phyloP scores from a whole-genome alignment of 2,888 invertebrate species.

The Tipula lateralis region DNA sequence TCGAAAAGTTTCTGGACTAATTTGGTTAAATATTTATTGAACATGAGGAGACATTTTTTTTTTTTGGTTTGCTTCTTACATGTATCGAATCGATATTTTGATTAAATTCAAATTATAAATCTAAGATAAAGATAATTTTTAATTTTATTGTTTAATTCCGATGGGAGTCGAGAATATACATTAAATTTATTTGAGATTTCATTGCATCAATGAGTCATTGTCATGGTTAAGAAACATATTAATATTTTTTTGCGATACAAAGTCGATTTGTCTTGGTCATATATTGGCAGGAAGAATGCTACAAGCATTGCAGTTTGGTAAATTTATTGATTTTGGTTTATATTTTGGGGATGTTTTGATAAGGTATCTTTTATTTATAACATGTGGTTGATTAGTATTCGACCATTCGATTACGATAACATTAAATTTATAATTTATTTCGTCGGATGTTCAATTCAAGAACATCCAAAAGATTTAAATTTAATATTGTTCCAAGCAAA shows the following conservation, averaged over 20 bases:
- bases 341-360: too few species aligned
- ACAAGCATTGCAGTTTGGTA: not conserved
- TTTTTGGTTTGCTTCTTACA: too few species aligned
- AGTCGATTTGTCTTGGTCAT: not conserved
- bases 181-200: not conserved
- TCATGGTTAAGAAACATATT: not conserved
- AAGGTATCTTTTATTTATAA: too few species aligned
- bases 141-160: not conserved
- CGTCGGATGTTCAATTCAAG: too few species aligned
- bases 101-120: conserved; percentile 14
- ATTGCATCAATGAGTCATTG: conserved; percentile 9
- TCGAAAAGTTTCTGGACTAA: not conserved
- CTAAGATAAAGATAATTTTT: not conserved
- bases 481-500: too few species aligned
- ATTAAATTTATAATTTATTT: too few species aligned
- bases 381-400: too few species aligned
- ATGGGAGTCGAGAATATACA: not conserved
- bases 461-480: too few species aligned
- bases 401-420: too few species aligned
- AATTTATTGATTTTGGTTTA: not conserved
- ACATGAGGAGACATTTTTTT: not conserved
- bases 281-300: not conserved
- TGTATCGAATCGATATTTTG: conserved; percentile 15
- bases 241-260: not conserved
- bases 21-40: conserved; percentile 14